Percentiles rank a stretch among this genome's conserved stretches.
Conservation (phyloP, 1,140 invertebrate genomes). For the Onthophagus taurus region DNA sequence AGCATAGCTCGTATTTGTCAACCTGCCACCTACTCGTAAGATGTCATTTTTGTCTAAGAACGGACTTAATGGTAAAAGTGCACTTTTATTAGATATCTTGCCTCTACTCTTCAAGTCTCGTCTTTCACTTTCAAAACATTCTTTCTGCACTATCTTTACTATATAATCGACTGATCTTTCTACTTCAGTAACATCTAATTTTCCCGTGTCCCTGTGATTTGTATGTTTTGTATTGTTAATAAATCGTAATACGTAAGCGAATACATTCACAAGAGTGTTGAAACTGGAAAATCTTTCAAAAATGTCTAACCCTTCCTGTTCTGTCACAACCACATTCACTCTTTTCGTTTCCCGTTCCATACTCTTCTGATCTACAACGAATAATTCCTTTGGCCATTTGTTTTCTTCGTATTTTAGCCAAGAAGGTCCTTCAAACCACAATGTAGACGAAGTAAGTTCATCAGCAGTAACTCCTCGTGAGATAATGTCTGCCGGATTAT, state of each 20-base stretch:
- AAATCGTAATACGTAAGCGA: background rate
- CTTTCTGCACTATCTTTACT: background rate
- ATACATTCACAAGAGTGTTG: background rate
- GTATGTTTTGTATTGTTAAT: too few species aligned
- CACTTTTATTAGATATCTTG: too few species aligned
- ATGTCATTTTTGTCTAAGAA: constrained; percentile 18
- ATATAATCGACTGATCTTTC: background rate
- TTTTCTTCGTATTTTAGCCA: constrained; percentile 21
- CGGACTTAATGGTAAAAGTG: constrained; percentile 15
- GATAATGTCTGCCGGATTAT: background rate
- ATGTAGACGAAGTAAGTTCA: constrained; percentile 15
- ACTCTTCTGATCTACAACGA: too few species aligned
- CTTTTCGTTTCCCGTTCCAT: too few species aligned
- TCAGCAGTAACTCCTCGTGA: constrained; percentile 8
- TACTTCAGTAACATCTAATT: too few species aligned
- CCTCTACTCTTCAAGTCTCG: too few species aligned
- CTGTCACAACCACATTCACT: too few species aligned
- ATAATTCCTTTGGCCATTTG: background rate
- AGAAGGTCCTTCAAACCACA: constrained; percentile 12
- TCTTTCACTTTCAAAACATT: background rate
- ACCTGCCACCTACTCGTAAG: constrained; percentile 18
- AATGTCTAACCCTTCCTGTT: background rate
- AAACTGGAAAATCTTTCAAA: background rate
- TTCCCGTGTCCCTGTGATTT: too few species aligned
- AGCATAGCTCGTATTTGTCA: constrained; percentile 11